Evolutionary conservation across 2,113 vertebrate species (phyloP).

Genomic region (Arothron firmamentum): DNA sequence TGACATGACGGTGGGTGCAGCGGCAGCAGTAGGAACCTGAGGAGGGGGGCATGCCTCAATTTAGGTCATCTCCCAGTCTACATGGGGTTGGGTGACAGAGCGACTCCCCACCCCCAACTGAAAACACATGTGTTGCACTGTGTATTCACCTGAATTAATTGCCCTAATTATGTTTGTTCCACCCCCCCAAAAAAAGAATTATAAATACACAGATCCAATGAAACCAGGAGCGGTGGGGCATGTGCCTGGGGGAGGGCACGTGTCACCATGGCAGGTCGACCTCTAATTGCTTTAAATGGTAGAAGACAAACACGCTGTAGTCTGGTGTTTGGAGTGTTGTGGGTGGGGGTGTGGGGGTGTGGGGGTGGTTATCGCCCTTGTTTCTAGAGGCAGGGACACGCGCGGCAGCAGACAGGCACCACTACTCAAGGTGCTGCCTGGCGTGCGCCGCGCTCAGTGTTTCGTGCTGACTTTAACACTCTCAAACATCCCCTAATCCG

Average conservation of each 20-base stretch:
- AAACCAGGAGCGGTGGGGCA: background rate
- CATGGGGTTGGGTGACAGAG: slow-evolving; percentile 59
- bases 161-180: slow-evolving; percentile 67
- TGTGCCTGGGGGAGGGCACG: slow-evolving; percentile 50
- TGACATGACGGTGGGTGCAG: background rate
- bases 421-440: slow-evolving; percentile 44
- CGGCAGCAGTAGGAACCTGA: slow-evolving; percentile 4
- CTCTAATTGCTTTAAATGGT: slow-evolving; percentile 66
- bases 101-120: slow-evolving; percentile 57
- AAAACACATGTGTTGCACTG: slow-evolving; percentile 71
- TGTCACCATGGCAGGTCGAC: slow-evolving; percentile 61
- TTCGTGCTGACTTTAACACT: background rate
- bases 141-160: slow-evolving; percentile 72
- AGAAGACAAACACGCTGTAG: slow-evolving; percentile 50
- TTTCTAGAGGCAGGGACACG: slow-evolving; percentile 38
- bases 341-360: slow-evolving; percentile 4
- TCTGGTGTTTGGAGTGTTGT: slow-evolving; percentile 32
- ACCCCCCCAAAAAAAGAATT: slow-evolving; percentile 42
- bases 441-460: slow-evolving; percentile 5
- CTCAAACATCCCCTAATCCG: background rate
- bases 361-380: slow-evolving; percentile 25
- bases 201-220: background rate
- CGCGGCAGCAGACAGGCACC: slow-evolving; percentile 47
- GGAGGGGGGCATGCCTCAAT: slow-evolving; percentile 61
- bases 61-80: slow-evolving; percentile 73